Conservation (phyloP, 2,888 invertebrate genomes). For the Mythimna lalbum region DNA sequence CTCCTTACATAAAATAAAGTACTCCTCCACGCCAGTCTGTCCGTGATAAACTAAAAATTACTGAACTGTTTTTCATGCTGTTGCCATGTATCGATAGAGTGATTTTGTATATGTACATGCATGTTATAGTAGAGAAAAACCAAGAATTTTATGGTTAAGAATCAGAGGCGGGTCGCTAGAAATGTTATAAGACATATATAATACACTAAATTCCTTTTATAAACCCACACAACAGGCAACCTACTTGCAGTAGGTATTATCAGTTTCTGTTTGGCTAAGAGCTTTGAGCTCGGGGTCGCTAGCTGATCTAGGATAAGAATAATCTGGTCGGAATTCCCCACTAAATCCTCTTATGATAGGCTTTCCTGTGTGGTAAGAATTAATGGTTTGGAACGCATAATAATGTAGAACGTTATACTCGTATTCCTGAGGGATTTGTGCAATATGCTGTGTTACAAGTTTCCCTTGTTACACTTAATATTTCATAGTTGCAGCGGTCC, state of each 20-base stretch:
- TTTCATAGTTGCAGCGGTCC: constrained; percentile 40
- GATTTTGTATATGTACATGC: no score
- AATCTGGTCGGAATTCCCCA: constrained; percentile 49
- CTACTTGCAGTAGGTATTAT: constrained; percentile 41
- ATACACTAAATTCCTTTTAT: constrained; percentile 28
- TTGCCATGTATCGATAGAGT: no score
- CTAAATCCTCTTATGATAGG: constrained; percentile 49
- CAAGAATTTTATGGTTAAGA: no score
- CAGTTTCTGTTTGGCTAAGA: constrained; percentile 45
- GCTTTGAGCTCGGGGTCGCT: constrained; percentile 50
- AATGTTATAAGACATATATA: constrained; percentile 4
- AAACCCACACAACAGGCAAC: constrained; percentile 26
- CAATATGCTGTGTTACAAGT: constrained; percentile 10
- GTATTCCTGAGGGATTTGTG: constrained; percentile 17
- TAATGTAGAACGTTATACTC: constrained; percentile 25
- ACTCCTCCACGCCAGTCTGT: no score
- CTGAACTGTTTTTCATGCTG: no score
- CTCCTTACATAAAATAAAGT: no score
- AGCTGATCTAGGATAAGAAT: constrained; percentile 54
- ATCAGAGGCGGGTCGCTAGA: background rate
- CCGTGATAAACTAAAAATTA: no score
- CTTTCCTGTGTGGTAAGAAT: constrained; percentile 41
- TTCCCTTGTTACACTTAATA: constrained; percentile 30
- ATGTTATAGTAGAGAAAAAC: no score
- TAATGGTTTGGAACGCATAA: constrained; percentile 38